Base-by-base conservation (phyloP, 1,140 invertebrate genomes). In the Goniozus legneri region DNA sequence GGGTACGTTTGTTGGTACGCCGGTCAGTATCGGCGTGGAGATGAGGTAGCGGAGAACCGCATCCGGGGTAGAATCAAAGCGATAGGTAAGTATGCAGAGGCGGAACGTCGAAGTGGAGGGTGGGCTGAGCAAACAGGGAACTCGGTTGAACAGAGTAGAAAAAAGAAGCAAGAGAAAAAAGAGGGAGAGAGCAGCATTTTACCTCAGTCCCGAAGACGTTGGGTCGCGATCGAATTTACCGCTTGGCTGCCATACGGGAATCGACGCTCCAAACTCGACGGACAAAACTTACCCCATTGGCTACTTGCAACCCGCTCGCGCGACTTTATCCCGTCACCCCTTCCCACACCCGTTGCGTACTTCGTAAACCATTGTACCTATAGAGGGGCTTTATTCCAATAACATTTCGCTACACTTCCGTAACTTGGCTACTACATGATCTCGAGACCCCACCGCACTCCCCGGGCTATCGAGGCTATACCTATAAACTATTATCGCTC, bases 201-300 rank as follows among this genome's bases (percentile, higher is more conserved):
- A 16, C 19, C n/a, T 30, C 24, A 19, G 27, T 42, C n/a, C 31
- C 16, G 15, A 42, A 32, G 40, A 42, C n/a, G 27, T 42, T 16
- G 52, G 50, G n/a, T n/a, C n/a, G 44, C 56, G 58, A 68, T 65
- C 62, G 61, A 64, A 67, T 65, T 64, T 61, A 62, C 62, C 56
- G 60, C 58, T 60, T 62, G 54, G 56, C 56, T 60, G 58, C 56
- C 56, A 60, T 56, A 58, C 53, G 57, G 54, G 57, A 55, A 59
- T 48, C 58, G 16, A 4, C 24, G 10, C 24, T 4, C 4, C 24
- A 27, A 27, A 27, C 24, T 27, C 24, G 24, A n/a, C 24, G 24
- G 24, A 39, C 47, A 48, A 41, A 42, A 41, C 41, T 48, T 21
- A 48, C 4, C 20, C 1, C 40, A 37, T 39, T 43, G 46, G 24